These are phyloP conservation scores for Platycheirus albimanus DNA, from an alignment of 2,888 invertebrate genomes.

Conservation along the genomic window DNA sequence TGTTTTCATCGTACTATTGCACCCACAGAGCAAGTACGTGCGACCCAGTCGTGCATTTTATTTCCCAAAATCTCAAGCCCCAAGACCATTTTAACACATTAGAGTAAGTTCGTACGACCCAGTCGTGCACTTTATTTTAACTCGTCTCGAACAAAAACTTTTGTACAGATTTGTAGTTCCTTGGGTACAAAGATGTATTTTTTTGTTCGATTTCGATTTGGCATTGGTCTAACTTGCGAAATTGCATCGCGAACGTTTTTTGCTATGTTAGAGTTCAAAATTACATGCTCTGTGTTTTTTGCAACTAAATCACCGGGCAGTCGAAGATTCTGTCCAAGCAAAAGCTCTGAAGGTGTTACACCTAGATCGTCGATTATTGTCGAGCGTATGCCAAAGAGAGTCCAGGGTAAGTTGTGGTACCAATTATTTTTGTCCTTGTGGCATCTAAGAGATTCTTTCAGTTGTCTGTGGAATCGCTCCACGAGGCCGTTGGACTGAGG, in stretches of 20 bases:
- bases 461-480: not conserved
- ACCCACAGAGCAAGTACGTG: too few species aligned
- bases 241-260: conserved; percentile 1
- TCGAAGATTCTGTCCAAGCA: conserved; percentile 12
- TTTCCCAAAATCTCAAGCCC: too few species aligned
- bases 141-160: conserved; percentile 30
- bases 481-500: conserved; percentile 20
- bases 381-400: too few species aligned
- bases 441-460: too few species aligned
- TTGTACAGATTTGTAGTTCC: conserved; percentile 5
- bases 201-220: conserved; percentile 14
- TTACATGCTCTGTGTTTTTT: conserved; percentile 2
- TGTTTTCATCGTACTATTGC: too few species aligned
- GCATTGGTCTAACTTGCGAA: conserved; percentile 13
- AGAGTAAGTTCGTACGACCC: too few species aligned
- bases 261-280: conserved; percentile 2
- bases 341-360: not conserved
- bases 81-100: too few species aligned
- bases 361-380: not conserved
- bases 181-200: conserved; percentile 13
- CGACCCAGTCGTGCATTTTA: too few species aligned
- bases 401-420: too few species aligned
- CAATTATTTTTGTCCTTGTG: too few species aligned
- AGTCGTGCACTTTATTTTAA: too few species aligned
- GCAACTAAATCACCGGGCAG: conserved; percentile 19